Conservation (phyloP, 2,113 vertebrate species). For the Mirounga angustirostris region DNA sequence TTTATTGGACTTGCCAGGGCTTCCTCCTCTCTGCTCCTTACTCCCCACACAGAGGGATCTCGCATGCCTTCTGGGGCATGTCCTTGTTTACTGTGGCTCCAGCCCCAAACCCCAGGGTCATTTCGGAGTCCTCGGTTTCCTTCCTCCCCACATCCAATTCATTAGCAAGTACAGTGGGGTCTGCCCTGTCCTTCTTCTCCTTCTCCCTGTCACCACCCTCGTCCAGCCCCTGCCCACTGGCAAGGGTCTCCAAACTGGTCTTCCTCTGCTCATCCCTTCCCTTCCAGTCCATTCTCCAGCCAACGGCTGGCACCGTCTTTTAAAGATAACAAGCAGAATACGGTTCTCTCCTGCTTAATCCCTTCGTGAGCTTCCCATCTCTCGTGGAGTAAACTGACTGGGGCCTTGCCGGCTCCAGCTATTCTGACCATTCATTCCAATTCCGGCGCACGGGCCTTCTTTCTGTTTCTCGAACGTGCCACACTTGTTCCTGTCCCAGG, state of each 20-base stretch:
- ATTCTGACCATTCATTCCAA: background rate
- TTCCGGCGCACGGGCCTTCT: background rate
- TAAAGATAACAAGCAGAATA: background rate
- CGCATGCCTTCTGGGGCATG: background rate
- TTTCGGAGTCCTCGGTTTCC: background rate
- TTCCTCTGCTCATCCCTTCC: background rate
- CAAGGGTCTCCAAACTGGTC: background rate
- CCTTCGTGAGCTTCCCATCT: background rate
- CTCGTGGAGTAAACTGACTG: background rate
- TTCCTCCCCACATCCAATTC: background rate
- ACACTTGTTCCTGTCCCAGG: background rate
- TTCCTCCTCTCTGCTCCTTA: background rate
- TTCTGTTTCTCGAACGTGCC: background rate
- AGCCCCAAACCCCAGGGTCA: background rate
- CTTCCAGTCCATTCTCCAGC: background rate
- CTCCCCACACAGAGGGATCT: background rate
- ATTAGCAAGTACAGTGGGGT: background rate
- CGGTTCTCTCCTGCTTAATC: background rate
- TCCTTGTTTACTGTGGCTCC: background rate
- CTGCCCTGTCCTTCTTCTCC: background rate
- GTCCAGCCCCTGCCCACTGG: background rate
- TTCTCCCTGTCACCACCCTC: background rate
- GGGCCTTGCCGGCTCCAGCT: background rate
- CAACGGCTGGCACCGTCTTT: background rate
- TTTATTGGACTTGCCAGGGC: background rate